Evolutionary conservation across 1,140 invertebrate species (phyloP), one percentile per base, ranked within the genome.

Genomic region (Aphelinus atriplicis): DNA sequence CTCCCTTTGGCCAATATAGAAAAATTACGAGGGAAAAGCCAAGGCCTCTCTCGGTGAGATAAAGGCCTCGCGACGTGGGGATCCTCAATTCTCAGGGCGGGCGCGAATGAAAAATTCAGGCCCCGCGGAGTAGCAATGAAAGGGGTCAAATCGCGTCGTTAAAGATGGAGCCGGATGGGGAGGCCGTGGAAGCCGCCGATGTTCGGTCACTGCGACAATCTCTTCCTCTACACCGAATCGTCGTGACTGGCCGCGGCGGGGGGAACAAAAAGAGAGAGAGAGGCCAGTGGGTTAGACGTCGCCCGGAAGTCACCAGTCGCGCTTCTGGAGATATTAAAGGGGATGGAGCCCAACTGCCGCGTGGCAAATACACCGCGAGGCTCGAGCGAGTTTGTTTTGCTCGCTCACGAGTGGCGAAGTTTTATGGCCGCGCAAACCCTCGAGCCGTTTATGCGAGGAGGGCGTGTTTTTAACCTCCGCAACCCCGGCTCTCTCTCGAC

Each of bases 291-390:
- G 80, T 80, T 78, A 81, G 78, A 80, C 79, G 67, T 71, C 71
- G 75, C 73, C 26, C 26, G 26, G 26, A 26, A 26, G 78, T 78
- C 78, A 80, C 78, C 78, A 64, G 75, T 67, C 55, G 72, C 75
- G 69, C 63, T 3, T 26, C 42, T 70, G 78, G 73, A 78, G 78
- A 80, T 81, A 80, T 81, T 81, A 81, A 81, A 81, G 80, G 76
- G 77, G 80, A 81, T 78, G 67, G 77, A 72, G 76, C 26, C 26
- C 26, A 26, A 26, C 26, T 26, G 26, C 26, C 26, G 26, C 26
- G 26, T 26, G 26, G 26, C 26, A 26, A 26, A 26, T 26, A 73
- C 76, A 75, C 60, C 67, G 73, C n/a, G 9, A 1, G 3, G 62
- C 47, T 43, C 7, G 60, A n/a, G 0, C 26, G 7, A 46, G 43